Conservation (phyloP, 2,797 vertebrate species). For the Siniperca obscura region DNA sequence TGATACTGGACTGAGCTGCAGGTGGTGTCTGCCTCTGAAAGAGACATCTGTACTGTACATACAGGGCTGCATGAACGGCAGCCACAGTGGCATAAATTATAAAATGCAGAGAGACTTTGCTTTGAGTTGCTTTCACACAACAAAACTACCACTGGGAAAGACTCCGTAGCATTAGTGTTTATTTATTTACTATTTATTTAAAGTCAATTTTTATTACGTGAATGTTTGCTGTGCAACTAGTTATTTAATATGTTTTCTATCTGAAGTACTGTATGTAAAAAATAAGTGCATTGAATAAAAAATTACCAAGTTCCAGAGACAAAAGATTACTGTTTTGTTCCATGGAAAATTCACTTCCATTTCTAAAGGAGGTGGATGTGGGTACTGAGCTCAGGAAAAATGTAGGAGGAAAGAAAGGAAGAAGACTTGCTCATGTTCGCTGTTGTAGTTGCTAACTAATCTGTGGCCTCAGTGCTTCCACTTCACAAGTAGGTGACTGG, state of each 20-base stretch:
- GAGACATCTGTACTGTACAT: slow-evolving; percentile 26
- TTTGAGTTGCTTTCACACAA: slow-evolving; percentile 50
- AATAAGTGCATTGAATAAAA: slow-evolving; percentile 59
- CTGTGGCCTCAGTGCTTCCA: slow-evolving; percentile 35
- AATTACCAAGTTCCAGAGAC: slow-evolving; percentile 18
- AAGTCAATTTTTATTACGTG: slow-evolving; percentile 35
- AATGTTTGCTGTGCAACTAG: slow-evolving; percentile 30
- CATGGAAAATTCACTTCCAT: slow-evolving; percentile 12
- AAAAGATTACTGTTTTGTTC: slow-evolving; percentile 15
- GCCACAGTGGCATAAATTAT: slow-evolving; percentile 15
- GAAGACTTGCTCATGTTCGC: slow-evolving; percentile 14
- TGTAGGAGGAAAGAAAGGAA: slow-evolving; percentile 5
- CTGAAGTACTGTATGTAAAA: slow-evolving; percentile 52
- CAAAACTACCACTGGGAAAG: slow-evolving; percentile 49
- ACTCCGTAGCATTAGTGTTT: slow-evolving; percentile 48
- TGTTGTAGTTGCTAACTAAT: slow-evolving; percentile 7
- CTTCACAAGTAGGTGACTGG: slow-evolving; percentile 56
- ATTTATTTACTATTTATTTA: slow-evolving; percentile 79
- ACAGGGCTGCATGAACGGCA: slow-evolving; percentile 12
- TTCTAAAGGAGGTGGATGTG: not conserved
- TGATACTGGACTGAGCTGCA: slow-evolving; percentile 15
- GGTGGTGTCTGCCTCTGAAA: slow-evolving; percentile 6
- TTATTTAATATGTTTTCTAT: slow-evolving; percentile 47
- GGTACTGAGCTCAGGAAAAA: slow-evolving; percentile 16
- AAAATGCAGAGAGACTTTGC: not conserved